Conservation (phyloP, 2,888 invertebrate genomes). For the Campopleginae sp. region DNA sequence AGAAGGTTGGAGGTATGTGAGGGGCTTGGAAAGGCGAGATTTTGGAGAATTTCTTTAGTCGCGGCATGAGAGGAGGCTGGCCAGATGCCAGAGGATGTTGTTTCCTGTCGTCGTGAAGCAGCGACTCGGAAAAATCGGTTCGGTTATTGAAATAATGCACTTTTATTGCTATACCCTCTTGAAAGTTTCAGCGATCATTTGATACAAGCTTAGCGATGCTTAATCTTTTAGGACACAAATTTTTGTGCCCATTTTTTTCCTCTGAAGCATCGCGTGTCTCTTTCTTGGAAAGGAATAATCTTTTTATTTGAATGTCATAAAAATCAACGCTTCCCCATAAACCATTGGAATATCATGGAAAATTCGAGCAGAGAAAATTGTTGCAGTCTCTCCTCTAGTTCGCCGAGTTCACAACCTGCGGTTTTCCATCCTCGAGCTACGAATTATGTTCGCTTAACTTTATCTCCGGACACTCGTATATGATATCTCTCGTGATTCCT, state of each 20-base stretch:
- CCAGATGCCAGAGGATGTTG: conserved; percentile 81
- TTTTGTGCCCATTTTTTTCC: conserved; percentile 15
- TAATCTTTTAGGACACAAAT: neutral
- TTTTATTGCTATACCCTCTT: conserved; percentile 78
- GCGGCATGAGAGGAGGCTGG: conserved; percentile 72
- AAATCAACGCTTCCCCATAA: conserved; percentile 2
- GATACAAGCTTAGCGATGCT: conserved; percentile 32
- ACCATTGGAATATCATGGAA: neutral
- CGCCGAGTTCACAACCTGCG: conserved; percentile 49
- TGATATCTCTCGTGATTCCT: conserved; percentile 61
- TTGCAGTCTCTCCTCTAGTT: conserved; percentile 11
- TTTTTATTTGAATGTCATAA: neutral
- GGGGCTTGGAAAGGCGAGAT: neutral
- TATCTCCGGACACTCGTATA: conserved; percentile 53
- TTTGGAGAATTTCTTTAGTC: conserved; percentile 66
- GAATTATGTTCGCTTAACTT: conserved; percentile 72
- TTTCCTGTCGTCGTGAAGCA: conserved; percentile 81
- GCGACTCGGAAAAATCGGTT: conserved; percentile 81
- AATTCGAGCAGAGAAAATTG: conserved; percentile 26
- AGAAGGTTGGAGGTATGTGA: neutral
- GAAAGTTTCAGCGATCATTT: conserved; percentile 18
- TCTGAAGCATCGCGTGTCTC: neutral
- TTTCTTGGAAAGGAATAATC: conserved; percentile 30
- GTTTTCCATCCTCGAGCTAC: conserved; percentile 44
- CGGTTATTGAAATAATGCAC: conserved; percentile 83